These are phyloP conservation scores for Venusia cambrica DNA, from an alignment of 2,888 invertebrate genomes.

Conservation along the genomic window DNA sequence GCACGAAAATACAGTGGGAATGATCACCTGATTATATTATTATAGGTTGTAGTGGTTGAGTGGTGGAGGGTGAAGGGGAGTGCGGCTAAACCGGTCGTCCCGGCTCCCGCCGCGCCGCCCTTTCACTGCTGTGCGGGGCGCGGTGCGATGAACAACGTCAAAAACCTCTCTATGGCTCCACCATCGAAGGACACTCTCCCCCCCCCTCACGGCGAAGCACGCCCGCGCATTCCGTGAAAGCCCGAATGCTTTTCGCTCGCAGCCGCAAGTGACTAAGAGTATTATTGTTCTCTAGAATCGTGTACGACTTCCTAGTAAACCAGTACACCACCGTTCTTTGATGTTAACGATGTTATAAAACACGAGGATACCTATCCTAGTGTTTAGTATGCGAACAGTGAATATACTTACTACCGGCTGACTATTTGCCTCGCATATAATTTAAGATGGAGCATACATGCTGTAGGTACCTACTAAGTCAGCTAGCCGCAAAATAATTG, in stretches of 20 bases:
- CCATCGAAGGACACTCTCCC: constrained; percentile 46
- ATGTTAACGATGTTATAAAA: too few relatives aligned
- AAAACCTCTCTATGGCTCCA: constrained; percentile 57
- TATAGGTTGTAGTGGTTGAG: constrained; percentile 23
- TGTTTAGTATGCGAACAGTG: too few relatives aligned
- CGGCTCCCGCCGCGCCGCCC: constrained; percentile 30
- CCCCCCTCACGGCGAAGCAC: constrained; percentile 18
- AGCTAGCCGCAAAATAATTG: too few relatives aligned
- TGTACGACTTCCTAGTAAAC: too few relatives aligned
- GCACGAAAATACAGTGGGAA: constrained; percentile 19
- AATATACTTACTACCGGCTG: too few relatives aligned
- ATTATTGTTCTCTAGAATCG: too few relatives aligned
- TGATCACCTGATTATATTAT: constrained; percentile 45
- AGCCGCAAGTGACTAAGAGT: too few relatives aligned
- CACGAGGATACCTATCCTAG: too few relatives aligned
- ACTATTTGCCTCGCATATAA: too few relatives aligned
- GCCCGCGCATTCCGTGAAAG: not conserved
- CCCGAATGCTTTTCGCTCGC: constrained; percentile 2
- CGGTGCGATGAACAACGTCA: constrained; percentile 38
- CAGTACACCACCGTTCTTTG: too few relatives aligned
- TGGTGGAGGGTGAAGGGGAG: constrained; percentile 27
- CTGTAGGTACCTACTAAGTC: too few relatives aligned
- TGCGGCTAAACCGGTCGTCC: constrained; percentile 51
- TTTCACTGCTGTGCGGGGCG: constrained; percentile 29
- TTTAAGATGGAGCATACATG: too few relatives aligned